Base-by-base conservation (phyloP, 1,140 invertebrate species). In the Ips nitidus region DNA sequence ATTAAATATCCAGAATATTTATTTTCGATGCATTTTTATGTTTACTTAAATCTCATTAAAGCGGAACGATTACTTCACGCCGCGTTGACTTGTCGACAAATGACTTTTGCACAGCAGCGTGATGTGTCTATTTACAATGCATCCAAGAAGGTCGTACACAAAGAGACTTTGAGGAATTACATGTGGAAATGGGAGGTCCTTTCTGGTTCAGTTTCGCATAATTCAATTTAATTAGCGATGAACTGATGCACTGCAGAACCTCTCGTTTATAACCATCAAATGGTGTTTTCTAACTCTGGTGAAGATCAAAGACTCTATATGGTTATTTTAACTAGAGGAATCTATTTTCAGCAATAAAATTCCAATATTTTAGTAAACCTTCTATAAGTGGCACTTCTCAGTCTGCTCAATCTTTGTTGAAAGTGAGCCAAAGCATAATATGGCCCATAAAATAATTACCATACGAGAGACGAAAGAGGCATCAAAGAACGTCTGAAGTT, bases 401-500 rank as follows among this genome's bases (percentile, higher is more conserved):
- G 45, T 8, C 45, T 22, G 22, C 7, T 8, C 45, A 50, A 69
- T 69, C 43, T 63, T 60, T 56, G n/a, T 69, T 64, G 68, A 70
- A 64, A 55, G 41, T 56, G 60, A 69, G 59, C 67, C 68, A 70
- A 70, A 70, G 53, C 45, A 70, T 36, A 50, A 47, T 42, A 52
- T 52, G 53, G 38, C 59, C 8, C 61, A 53, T 64, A 64, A 64
- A 70, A 64, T 64, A 56, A 70, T 70, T 70, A 63, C 61, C 68
- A 64, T 70, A 62, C 60, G 68, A 58, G 67, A 37, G 60, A 56
- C 41, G 3, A 52, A n/a, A 40, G 40, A 22, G 47, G 41, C 60
- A 55, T 70, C 68, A 70, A 70, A 70, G 68, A 63, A 53, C 53
- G 68, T 70, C 61, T 70, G 52, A 40, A 64, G 68, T 64, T 62